Percentiles rank a stretch among this genome's conserved stretches.
Conservation (phyloP, 1,140 invertebrate species). For the Lasioglossum baleicum region DNA sequence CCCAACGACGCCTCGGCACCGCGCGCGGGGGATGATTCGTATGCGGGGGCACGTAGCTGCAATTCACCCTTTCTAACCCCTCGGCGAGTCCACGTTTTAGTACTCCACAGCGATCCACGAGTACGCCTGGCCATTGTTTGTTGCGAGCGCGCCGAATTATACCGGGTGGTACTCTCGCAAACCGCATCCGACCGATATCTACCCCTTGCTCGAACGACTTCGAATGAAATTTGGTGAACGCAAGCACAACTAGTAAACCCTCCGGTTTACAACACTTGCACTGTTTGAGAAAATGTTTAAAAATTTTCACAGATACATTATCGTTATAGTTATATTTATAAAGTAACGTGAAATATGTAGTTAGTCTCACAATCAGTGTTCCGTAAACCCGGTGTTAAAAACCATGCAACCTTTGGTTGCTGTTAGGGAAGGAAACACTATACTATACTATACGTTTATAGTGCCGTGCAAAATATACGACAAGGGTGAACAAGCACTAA, state of each 20-base stretch:
- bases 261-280: too few species aligned
- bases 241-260: too few species aligned
- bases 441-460: neutral
- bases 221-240: neutral
- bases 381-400: too few species aligned
- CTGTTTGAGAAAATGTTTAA: too few species aligned
- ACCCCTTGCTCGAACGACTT: neutral
- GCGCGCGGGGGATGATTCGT: constrained; percentile 59
- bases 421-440: neutral
- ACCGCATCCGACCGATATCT: neutral
- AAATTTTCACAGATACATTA: too few species aligned
- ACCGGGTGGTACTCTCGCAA: constrained; percentile 14
- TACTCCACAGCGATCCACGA: constrained; percentile 49
- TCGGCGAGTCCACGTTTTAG: constrained; percentile 54
- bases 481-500: constrained; percentile 8
- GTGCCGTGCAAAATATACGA: constrained; percentile 7
- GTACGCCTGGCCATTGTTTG: constrained; percentile 56
- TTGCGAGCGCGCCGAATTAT: constrained; percentile 34
- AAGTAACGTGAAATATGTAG: too few species aligned
- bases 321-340: too few species aligned
- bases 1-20: constrained; percentile 14
- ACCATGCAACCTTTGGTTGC: too few species aligned
- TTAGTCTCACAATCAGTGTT: too few species aligned
- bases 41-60: constrained; percentile 71
- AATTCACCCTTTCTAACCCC: constrained; percentile 69